Conservation (phyloP, 2,888 invertebrate species). For the Leptura quadrifasciata region DNA sequence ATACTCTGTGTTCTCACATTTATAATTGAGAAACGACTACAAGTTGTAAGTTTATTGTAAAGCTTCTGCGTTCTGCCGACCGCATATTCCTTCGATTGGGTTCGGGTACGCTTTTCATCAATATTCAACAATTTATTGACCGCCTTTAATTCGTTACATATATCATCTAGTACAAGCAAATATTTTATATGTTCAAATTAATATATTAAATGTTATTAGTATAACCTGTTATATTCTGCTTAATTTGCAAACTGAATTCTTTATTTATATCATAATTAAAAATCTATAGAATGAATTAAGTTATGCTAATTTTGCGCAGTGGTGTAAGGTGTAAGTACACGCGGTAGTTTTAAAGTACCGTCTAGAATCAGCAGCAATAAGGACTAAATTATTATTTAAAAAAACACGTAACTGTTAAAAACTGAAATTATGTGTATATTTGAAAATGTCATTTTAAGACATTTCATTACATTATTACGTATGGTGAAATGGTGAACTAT, state of each 20-base stretch:
- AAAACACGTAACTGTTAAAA: too few species aligned
- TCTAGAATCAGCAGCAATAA: too few species aligned
- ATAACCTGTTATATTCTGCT: constrained; percentile 43
- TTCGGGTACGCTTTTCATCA: constrained; percentile 62
- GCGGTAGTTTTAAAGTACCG: too few species aligned
- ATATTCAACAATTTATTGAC: constrained; percentile 66
- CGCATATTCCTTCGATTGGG: constrained; percentile 48
- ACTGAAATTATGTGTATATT: too few species aligned
- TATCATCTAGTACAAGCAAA: constrained; percentile 55
- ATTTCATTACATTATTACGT: too few species aligned
- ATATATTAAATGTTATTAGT: constrained; percentile 55
- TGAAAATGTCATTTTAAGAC: too few species aligned
- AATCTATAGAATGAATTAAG: constrained; percentile 38
- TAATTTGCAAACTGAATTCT: constrained; percentile 39
- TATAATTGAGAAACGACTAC: constrained; percentile 71
- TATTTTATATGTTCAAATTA: constrained; percentile 52
- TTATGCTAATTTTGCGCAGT: constrained; percentile 1
- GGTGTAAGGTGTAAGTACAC: too few species aligned
- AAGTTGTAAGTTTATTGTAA: constrained; percentile 71
- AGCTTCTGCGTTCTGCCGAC: constrained; percentile 67
- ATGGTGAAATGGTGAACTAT: too few species aligned
- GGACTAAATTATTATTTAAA: too few species aligned
- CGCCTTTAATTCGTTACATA: constrained; percentile 61
- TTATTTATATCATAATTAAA: constrained; percentile 48
- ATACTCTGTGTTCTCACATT: constrained; percentile 69